Evolutionary conservation across 2,888 invertebrate species (phyloP), one percentile per base, ranked within the genome.

Genomic region (Drosophila quinaria): DNA sequence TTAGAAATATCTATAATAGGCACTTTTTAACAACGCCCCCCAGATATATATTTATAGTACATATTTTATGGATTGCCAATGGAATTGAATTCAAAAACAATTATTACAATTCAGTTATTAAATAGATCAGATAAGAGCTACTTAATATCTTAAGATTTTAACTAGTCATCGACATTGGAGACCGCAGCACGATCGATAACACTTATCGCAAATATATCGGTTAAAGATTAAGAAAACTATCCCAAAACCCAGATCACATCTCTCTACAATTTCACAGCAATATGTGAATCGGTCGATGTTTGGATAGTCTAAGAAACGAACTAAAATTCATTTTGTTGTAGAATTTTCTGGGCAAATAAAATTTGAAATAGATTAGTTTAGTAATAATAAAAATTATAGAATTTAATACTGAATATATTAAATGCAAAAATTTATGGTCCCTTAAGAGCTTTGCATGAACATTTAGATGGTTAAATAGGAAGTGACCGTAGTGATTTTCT

Each of bases 381-480:
- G 9, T 22, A 44, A 22, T 22, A 22, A 13, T 6, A 22, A 4
- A 4, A 35, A 35, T 35, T 1, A 13, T 37, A 35, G n/a, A 37
- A 5, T n/a, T 13, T 37, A n/a, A n/a, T 37, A n/a, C 35, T 4
- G 1, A 6, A 6, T 37, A 37, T n/a, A n/a, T n/a, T 37, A n/a
- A 37, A 35, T 17, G 31, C 5, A 50, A 33, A 17, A 33, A 50
- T 17, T 50, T 35, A 13, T 17, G 13, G 17, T 29, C 41, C 25
- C 52, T n/a, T 39, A 39, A 22, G 33, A 31, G 58, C 50, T 42
- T 58, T 70, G 73, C 73, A 74, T 74, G 74, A 50, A 22, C 35
- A 4, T 17, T 22, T 22, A 55, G 17, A 31, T 19, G 17, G 17
- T 31, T 29, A 13, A 47, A 31, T 59, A 63, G 63, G 55, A 52